Conservation (phyloP, 2,888 invertebrate genomes). For the Parascotia fuliginaria region DNA sequence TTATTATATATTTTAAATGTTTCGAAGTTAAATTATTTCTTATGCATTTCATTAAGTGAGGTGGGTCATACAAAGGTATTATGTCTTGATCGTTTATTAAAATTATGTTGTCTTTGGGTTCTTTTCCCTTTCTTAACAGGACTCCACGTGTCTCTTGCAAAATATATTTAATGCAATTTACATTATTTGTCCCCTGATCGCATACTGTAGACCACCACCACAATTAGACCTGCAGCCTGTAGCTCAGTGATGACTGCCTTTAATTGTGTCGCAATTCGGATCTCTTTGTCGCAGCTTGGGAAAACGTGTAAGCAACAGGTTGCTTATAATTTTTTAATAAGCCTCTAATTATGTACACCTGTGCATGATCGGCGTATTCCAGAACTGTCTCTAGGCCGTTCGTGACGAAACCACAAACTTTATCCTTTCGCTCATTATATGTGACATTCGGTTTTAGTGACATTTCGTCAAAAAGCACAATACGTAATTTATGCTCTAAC, state of each 20-base stretch:
- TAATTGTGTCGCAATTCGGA: constrained; percentile 26
- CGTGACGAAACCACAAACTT: constrained; percentile 31
- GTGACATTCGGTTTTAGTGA: constrained; percentile 23
- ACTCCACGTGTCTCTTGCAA: constrained; percentile 24
- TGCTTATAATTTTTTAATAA: constrained; percentile 33
- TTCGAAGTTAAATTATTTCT: constrained; percentile 14
- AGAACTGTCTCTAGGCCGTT: constrained; percentile 20
- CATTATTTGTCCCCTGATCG: constrained; percentile 39
- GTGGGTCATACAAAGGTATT: constrained; percentile 15
- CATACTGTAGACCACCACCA: constrained; percentile 41
- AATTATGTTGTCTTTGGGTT: constrained; percentile 22
- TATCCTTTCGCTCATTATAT: constrained; percentile 37
- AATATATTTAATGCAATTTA: constrained; percentile 23
- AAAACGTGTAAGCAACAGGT: no score
- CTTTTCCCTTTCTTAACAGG: constrained; percentile 13
- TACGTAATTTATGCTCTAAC: no score
- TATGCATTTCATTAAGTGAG: constrained; percentile 29
- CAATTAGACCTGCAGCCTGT: constrained; percentile 29
- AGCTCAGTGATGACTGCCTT: constrained; percentile 25
- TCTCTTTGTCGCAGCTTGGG: constrained; percentile 6
- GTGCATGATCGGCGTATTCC: constrained; percentile 39
- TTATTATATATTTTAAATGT: constrained; percentile 17
- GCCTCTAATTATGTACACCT: constrained; percentile 40
- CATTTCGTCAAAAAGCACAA: no score
- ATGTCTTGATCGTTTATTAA: constrained; percentile 29